phyloP scores from a whole-genome alignment of 2,888 invertebrate genomes.

The Malacosoma neustria region DNA sequence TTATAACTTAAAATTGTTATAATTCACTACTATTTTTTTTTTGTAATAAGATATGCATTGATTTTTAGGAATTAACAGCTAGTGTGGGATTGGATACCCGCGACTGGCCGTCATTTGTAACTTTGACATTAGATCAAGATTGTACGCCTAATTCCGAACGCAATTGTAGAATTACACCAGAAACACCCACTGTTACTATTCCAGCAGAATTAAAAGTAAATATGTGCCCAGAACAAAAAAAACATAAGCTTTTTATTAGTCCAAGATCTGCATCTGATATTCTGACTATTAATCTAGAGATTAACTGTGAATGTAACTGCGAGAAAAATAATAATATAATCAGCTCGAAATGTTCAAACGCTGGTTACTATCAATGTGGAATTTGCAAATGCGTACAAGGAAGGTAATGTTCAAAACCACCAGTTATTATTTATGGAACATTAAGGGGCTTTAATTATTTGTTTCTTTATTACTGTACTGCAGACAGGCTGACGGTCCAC shows the following conservation, averaged over 20 bases:
- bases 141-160: constrained; percentile 17
- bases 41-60: too few species aligned
- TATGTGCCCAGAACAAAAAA: constrained; percentile 20
- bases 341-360: constrained; percentile 34
- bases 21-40: too few species aligned
- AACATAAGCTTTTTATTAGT: constrained; percentile 15
- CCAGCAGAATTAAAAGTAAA: constrained; percentile 26
- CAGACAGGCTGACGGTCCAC: too few species aligned
- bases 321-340: constrained; percentile 59
- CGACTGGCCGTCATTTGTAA: constrained; percentile 20
- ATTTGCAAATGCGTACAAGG: constrained; percentile 72
- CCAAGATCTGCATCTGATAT: constrained; percentile 70
- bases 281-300: constrained; percentile 78
- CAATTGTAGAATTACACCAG: constrained; percentile 25
- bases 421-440: too few species aligned
- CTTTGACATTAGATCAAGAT: constrained; percentile 28
- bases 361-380: constrained; percentile 76
- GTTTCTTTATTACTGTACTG: too few species aligned
- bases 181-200: constrained; percentile 20
- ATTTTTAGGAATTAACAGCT: constrained; percentile 29
- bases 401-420: background rate
- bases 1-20: too few species aligned
- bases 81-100: constrained; percentile 16
- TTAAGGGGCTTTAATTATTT: too few species aligned
- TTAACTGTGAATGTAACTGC: constrained; percentile 86